Evolutionary conservation across 2,113 vertebrate genomes (phyloP).

Genomic region (Lamprotornis superbus): DNA sequence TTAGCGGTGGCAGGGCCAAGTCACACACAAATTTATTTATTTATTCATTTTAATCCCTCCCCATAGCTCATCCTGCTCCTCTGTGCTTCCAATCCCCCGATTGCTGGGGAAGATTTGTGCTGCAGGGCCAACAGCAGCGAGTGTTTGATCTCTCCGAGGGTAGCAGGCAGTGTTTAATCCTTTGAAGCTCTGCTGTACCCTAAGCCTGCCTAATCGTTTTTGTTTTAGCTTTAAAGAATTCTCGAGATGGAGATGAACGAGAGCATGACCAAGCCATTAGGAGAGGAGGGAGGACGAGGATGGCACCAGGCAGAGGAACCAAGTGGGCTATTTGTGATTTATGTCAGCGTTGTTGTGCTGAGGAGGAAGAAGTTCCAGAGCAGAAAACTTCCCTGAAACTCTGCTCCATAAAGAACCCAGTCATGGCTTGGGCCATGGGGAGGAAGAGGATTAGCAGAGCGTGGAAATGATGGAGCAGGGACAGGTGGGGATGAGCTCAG

Average conservation of each 20-base stretch:
- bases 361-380: not conserved
- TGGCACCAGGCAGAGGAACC: too few species aligned
- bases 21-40: not conserved
- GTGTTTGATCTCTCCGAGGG: slow-evolving; percentile 21
- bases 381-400: not conserved
- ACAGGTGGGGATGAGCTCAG: not conserved
- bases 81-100: not conserved
- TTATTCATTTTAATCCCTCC: not conserved
- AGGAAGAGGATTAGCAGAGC: not conserved
- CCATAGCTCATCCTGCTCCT: not conserved
- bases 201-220: slow-evolving; percentile 60
- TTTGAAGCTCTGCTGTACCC: slow-evolving; percentile 58
- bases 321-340: not conserved
- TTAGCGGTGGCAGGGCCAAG: not conserved
- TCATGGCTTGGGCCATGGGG: not conserved
- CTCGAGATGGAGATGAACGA: slow-evolving; percentile 6
- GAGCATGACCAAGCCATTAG: not conserved
- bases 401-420: not conserved
- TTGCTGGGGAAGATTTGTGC: slow-evolving; percentile 20
- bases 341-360: not conserved
- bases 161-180: slow-evolving; percentile 36
- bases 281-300: not conserved
- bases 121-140: not conserved
- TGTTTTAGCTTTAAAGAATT: slow-evolving; percentile 33
- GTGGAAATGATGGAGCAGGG: not conserved